Conservation (phyloP, 2,113 vertebrate species). For the Paedocypris sp. region DNA sequence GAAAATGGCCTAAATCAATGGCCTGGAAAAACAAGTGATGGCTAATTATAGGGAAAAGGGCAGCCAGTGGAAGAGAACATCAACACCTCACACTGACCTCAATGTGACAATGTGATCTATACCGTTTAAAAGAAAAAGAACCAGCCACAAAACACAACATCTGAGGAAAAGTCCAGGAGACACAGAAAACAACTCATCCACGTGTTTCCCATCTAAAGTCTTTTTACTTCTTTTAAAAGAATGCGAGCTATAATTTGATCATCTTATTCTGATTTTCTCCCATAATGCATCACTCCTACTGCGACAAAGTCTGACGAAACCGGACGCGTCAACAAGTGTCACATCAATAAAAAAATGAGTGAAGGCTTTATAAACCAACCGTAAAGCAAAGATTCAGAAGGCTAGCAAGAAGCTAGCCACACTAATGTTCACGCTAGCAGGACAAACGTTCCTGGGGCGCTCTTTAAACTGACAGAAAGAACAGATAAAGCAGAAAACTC, state of each 20-base stretch:
- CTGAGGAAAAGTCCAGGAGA: neutral
- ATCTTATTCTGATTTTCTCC: constrained; percentile 10
- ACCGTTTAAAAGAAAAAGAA: neutral
- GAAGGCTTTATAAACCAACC: neutral
- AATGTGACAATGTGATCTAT: constrained; percentile 19
- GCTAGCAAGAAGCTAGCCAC: neutral
- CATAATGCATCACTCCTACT: neutral
- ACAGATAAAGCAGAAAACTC: neutral
- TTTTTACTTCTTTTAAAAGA: neutral
- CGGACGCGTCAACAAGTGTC: neutral
- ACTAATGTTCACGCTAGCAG: neutral
- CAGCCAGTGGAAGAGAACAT: constrained; percentile 9
- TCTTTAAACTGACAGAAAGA: neutral
- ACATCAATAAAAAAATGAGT: neutral
- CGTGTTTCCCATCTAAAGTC: neutral
- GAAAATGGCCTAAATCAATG: constrained; percentile 35
- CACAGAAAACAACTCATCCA: neutral
- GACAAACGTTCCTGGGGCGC: neutral
- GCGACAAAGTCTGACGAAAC: neutral
- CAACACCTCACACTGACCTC: neutral
- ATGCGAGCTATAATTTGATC: constrained; percentile 6
- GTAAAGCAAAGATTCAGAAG: neutral
- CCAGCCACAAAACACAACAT: neutral
- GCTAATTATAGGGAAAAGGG: constrained; percentile 20
- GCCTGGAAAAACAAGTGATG: constrained; percentile 31